A percentile compares a stretch with the other conserved stretches of the same genome.
Evolutionary conservation across 2,888 invertebrate genomes (phyloP).

Genomic region (Plusia festucae): DNA sequence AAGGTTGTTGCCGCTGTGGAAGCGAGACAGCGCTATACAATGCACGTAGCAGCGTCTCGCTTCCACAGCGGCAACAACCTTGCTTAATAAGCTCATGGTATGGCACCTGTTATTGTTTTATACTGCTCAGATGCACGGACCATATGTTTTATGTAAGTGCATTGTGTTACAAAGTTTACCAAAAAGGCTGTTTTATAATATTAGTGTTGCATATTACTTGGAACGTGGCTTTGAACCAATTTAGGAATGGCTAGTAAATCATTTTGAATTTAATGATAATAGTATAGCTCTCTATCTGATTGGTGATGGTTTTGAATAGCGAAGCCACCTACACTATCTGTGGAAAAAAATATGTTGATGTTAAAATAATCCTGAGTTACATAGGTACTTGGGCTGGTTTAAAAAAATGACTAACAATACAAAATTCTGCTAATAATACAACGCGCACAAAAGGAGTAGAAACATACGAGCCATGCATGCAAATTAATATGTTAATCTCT

Average conservation of each 20-base stretch:
- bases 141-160: slow-evolving; percentile 39
- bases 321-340: not conserved
- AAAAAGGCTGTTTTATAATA: slow-evolving; percentile 62
- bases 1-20: too few species aligned
- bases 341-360: not conserved
- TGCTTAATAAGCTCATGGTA: too few species aligned
- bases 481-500: not conserved
- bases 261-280: not conserved
- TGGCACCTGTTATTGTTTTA: slow-evolving; percentile 46
- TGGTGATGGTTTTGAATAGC: not conserved
- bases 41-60: too few species aligned
- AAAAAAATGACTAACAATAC: too few species aligned
- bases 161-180: slow-evolving; percentile 45
- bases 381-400: not conserved
- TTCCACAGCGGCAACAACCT: too few species aligned
- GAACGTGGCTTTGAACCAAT: not conserved
- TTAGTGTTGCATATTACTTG: slow-evolving; percentile 7
- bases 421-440: too few species aligned
- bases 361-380: not conserved
- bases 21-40: too few species aligned
- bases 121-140: slow-evolving; percentile 44
- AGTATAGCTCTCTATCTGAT: slow-evolving; percentile 3
- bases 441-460: too few species aligned
- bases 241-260: not conserved
- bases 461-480: not conserved